Evolutionary conservation across 2,888 invertebrate species (phyloP).

Genomic region (Brenthis daphne): DNA sequence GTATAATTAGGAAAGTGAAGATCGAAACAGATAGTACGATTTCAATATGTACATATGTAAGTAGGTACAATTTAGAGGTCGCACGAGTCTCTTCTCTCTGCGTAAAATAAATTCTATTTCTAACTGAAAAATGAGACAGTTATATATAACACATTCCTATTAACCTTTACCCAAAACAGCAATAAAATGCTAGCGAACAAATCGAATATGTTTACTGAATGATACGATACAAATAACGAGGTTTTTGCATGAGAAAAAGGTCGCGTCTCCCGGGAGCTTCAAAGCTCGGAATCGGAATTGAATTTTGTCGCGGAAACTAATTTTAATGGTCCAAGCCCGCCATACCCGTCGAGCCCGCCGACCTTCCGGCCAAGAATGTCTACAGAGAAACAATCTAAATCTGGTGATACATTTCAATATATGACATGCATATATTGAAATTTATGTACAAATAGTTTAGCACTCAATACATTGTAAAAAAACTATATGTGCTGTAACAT

Average conservation of each 20-base stretch:
- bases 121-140: slow-evolving; percentile 5
- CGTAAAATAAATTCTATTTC: neutral
- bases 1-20: too few relatives aligned
- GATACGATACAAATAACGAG: slow-evolving; percentile 30
- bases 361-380: neutral
- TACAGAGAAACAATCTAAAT: neutral
- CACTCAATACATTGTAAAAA: too few relatives aligned
- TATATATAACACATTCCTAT: slow-evolving; percentile 9
- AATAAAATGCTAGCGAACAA: slow-evolving; percentile 37
- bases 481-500: too few relatives aligned
- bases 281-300: slow-evolving; percentile 49
- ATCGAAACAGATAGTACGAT: too few relatives aligned
- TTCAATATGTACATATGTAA: too few relatives aligned
- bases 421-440: too few relatives aligned
- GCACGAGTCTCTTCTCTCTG: too few relatives aligned
- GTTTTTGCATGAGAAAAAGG: slow-evolving; percentile 32
- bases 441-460: too few relatives aligned
- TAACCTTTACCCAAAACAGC: slow-evolving; percentile 29
- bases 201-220: slow-evolving; percentile 37
- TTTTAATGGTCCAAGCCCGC: slow-evolving; percentile 51
- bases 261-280: slow-evolving; percentile 43
- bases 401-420: neutral
- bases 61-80: too few relatives aligned
- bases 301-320: slow-evolving; percentile 61
- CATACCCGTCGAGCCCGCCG: neutral